Base-by-base conservation (phyloP, 2,888 invertebrate genomes). In the Deilephila porcellus region DNA sequence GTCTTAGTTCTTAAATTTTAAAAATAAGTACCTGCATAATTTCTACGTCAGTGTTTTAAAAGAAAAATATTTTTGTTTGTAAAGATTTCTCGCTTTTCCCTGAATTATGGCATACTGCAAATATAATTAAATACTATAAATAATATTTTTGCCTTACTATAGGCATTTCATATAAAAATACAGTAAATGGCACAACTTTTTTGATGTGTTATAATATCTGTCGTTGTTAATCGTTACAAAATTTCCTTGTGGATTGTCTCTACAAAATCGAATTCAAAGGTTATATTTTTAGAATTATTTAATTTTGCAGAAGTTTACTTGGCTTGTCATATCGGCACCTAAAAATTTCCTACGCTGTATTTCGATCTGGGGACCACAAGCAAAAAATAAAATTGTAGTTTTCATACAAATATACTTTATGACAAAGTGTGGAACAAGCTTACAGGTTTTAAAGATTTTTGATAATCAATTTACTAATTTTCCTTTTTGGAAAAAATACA, bases 341-440 rank as follows among this genome's bases (percentile, higher is more conserved):
- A 79, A 78, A 79, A 79, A 76, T 82, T 77, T 81, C 81, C 53
- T 62, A 72, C 53, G n/a, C 83, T 85, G 82, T 85, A 85, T 86
- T 83, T 78, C 75, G 77, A 81, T 79, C 81, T 75, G 52, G 88
- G 88, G 88, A 88, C 88, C 88, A 73, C 37, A 59, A 37, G 25
- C 25, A 53, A 72, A 20, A 77, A 79, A 80, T 74, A 77, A 76
- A 73, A 73, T 77, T 76, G 77, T 73, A 80, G 79, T 77, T 76
- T 76, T 73, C 64, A 75, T 72, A 76, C 52, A 45, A 45, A 52
- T 67, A 11, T 45, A 37, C 45, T 67, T 67, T 34, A 52, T 67
- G 25, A 52, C 67, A 67, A 67, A 45, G 34, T 52, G 52, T 52
- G 11, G 20, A 25, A 20, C 25, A 34, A 63, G 34, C 8, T n/a